These are phyloP conservation scores for Sphaeridia pumilis DNA, from an alignment of 2,888 invertebrate genomes.

Conservation along the genomic window DNA sequence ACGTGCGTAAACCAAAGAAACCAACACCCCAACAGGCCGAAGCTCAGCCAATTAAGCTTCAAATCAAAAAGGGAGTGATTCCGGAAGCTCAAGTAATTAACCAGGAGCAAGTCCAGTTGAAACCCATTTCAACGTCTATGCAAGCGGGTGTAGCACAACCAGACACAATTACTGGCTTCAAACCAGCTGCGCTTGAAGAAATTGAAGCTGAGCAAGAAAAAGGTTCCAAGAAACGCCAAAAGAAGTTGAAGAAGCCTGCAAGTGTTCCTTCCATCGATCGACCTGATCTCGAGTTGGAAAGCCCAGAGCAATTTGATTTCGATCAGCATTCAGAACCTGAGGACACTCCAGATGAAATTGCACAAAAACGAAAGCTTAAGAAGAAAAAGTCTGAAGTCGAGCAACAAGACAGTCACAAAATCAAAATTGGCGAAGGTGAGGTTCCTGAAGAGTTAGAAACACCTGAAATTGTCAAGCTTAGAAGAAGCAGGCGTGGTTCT, in stretches of 20 bases:
- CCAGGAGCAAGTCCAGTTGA: not conserved
- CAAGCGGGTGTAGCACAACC: not conserved
- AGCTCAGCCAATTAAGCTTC: not conserved
- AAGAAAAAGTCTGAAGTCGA: not conserved
- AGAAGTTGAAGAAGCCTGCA: conserved; percentile 7
- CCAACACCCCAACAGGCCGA: too few species aligned
- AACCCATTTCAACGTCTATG: not conserved
- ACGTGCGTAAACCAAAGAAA: conserved; percentile 36
- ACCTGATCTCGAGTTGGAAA: conserved; percentile 49
- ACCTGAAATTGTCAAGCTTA: conserved; percentile 22
- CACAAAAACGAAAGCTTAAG: conserved; percentile 6
- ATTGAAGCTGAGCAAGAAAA: not conserved
- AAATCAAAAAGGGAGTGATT: conserved; percentile 5
- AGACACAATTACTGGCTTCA: not conserved
- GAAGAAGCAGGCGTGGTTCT: not conserved
- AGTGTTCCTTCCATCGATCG: conserved; percentile 40
- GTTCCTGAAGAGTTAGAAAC: conserved; percentile 34
- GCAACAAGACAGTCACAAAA: conserved; percentile 35
- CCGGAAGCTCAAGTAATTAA: conserved; percentile 4
- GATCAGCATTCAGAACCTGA: not conserved
- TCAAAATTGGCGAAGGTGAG: conserved; percentile 38
- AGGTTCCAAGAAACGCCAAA: not conserved
- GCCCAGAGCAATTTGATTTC: conserved; percentile 37
- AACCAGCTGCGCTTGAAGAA: not conserved
- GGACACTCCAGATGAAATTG: not conserved